A percentile compares a stretch with the other conserved stretches of the same genome.
These are phyloP conservation scores for Tiliqua scincoides DNA, from an alignment of 2,113 vertebrate species.

Conservation along the genomic window DNA sequence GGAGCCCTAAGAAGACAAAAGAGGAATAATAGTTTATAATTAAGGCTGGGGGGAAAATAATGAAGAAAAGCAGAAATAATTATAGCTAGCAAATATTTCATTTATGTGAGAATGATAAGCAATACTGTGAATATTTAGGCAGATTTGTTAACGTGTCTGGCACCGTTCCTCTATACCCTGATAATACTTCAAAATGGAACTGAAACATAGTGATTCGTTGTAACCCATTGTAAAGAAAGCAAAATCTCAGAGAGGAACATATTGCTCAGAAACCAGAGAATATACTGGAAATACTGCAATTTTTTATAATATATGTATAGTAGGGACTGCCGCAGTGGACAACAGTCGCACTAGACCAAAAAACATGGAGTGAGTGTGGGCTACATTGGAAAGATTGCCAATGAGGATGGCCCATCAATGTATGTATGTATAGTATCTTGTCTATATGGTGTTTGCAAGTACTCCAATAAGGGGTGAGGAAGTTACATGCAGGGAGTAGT, in stretches of 20 bases:
- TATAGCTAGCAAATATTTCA: slow-evolving; percentile 45
- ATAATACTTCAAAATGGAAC: slow-evolving; percentile 29
- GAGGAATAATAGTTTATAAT: slow-evolving; percentile 20
- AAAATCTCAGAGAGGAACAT: not conserved
- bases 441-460: not conserved
- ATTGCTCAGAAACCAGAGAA: not conserved
- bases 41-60: slow-evolving; percentile 32
- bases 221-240: not conserved
- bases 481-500: not conserved
- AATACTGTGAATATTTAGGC: not conserved
- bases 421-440: not conserved
- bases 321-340: no score
- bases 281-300: not conserved
- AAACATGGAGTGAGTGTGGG: no score
- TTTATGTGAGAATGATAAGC: slow-evolving; percentile 41
- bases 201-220: slow-evolving; percentile 26
- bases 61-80: slow-evolving; percentile 44
- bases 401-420: no score
- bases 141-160: slow-evolving; percentile 41
- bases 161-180: not conserved
- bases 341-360: no score
- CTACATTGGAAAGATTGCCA: no score
- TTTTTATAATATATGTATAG: not conserved
- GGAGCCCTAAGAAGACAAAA: not conserved
- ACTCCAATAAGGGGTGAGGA: not conserved